Evolutionary conservation across 2,113 vertebrate genomes (phyloP), one percentile per base, ranked within the genome.

Genomic region (Eira barbara): DNA sequence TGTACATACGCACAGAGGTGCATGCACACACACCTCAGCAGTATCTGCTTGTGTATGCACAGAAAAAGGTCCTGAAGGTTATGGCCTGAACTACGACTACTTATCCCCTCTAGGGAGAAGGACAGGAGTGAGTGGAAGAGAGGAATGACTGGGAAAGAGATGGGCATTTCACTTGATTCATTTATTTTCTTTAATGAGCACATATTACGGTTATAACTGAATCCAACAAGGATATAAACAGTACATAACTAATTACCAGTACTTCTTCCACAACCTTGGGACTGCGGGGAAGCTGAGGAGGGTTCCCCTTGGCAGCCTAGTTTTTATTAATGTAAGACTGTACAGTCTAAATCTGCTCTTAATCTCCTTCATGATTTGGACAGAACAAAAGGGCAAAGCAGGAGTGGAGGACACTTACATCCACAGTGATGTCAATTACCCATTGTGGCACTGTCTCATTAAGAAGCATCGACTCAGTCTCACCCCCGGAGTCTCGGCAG

Each of bases 391-490:
- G 71, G 84, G 18, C 27, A 73, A 69, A 76, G n/a, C 5, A 57
- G 78, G 52, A 63, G 27, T 25, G 81, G n/a, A 2, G 18, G 94
- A 47, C 96, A 99, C 99, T 99, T 98, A 99, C 99, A 98, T 99
- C 99, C 98, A 99, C 99, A 97, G 99, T 99, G 98, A 99, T 99
- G 98, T 99, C 99, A 90, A 99, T 99, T 7, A 99, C 99, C 99
- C 99, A 99, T 97, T 99, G 99, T 39, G 99, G 99, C 97, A 99
- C 99, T 0, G 99, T 99, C 98, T 99, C 99, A 76, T 99, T 99
- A 34, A 99, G 99, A 92, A 99, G 99, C 99, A 99, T 99, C 14
- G 99, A 99, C 97, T 99, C 99, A 0, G 99, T 99, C 98, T 99
- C 99, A 71, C 99, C 99, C 0, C 99, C 99, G 1, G 99, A 99